Percentiles rank a stretch among this genome's conserved stretches.
These are phyloP conservation scores for Megalops cyprinoides DNA, from an alignment of 2,797 vertebrate genomes.

Conservation along the genomic window DNA sequence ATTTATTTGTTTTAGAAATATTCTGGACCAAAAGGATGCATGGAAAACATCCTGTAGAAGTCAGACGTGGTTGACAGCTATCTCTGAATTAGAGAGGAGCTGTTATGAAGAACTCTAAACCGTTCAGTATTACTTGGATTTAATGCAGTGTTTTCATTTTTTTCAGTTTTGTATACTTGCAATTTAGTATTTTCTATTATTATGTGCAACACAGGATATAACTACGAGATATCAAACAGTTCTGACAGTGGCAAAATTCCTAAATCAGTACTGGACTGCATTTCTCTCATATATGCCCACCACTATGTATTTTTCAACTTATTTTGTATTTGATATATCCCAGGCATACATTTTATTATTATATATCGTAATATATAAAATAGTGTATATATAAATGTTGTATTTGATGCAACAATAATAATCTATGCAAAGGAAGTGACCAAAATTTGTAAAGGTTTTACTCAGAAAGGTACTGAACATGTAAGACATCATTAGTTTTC, in stretches of 20 bases:
- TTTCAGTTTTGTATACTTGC: conserved; percentile 45
- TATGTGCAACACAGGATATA: conserved; percentile 46
- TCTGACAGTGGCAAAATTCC: conserved; percentile 47
- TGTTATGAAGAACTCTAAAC: conserved; percentile 56
- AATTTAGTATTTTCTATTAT: conserved; percentile 52
- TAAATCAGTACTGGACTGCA: conserved; percentile 29
- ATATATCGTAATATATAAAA: conserved; percentile 37
- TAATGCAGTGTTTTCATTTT: conserved; percentile 20
- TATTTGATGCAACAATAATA: conserved; percentile 43
- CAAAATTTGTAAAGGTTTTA: conserved; percentile 9
- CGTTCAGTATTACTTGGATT: conserved; percentile 54
- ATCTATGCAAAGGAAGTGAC: conserved; percentile 34
- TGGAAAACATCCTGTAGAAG: neutral
- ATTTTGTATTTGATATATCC: conserved; percentile 51
- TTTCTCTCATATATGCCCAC: conserved; percentile 54
- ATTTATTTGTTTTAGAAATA: conserved; percentile 31
- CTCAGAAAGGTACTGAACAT: conserved; percentile 53
- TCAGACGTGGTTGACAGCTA: conserved; percentile 14
- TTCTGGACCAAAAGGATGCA: neutral
- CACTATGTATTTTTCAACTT: conserved; percentile 54
- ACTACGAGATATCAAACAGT: conserved; percentile 45
- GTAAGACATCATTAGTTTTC: conserved; percentile 33
- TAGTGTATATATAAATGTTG: conserved; percentile 14
- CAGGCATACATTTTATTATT: conserved; percentile 43
- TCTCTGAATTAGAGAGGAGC: conserved; percentile 36